Conservation (phyloP, 2,113 vertebrate species). For the Ranitomeya variabilis region DNA sequence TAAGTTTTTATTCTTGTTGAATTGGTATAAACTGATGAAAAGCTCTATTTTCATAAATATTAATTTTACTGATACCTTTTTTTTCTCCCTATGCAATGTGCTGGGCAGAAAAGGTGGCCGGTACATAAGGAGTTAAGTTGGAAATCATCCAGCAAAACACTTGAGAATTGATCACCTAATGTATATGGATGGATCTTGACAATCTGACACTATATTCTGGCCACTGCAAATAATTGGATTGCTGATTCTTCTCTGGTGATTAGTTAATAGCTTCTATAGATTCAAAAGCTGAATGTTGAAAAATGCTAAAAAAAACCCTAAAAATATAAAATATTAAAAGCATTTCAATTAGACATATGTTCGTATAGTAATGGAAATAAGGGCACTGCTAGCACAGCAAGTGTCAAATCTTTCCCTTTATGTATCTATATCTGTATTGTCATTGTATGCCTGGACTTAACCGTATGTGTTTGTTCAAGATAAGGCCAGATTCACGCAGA, state of each 20-base stretch:
- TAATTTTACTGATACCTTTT: not conserved
- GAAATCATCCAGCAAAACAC: conserved; percentile 34
- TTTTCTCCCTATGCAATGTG: not conserved
- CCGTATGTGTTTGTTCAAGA: too few species aligned
- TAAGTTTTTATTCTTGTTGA: not conserved
- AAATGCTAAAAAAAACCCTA: not conserved
- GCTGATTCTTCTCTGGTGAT: conserved; percentile 9
- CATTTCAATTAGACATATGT: not conserved
- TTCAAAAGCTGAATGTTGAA: too few species aligned
- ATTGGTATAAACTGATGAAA: not conserved
- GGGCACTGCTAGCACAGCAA: not conserved
- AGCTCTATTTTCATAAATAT: not conserved
- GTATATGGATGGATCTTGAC: conserved; percentile 24
- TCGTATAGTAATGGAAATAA: not conserved
- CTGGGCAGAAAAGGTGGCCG: not conserved
- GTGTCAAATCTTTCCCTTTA: not conserved
- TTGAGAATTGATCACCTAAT: conserved; percentile 43
- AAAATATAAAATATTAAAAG: not conserved
- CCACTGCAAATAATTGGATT: conserved; percentile 15
- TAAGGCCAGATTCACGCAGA: not conserved
- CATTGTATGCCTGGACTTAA: not conserved
- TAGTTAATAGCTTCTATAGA: conserved; percentile 25
- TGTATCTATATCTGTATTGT: not conserved
- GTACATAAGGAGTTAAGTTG: conserved; percentile 2
- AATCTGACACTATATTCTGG: conserved; percentile 17